Percentiles rank a stretch among this genome's conserved stretches.
Evolutionary conservation across 2,113 vertebrate genomes (phyloP).

Genomic region (Cavia porcellus): DNA sequence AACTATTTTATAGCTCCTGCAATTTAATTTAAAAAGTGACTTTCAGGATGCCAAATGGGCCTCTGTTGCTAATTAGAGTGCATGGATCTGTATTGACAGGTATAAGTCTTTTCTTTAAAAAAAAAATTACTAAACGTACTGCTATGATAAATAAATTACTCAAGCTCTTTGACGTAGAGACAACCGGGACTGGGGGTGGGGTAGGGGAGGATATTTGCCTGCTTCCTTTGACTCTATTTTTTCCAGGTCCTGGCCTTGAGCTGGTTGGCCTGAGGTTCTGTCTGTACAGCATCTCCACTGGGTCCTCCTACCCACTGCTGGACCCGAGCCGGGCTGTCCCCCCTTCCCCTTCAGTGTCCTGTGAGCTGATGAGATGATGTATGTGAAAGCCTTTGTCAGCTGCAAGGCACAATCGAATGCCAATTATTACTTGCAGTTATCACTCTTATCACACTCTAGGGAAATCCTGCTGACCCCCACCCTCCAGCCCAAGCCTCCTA

Average conservation of each 20-base stretch:
- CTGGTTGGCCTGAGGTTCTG: neutral
- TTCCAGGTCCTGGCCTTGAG: neutral
- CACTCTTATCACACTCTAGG: conserved; percentile 58
- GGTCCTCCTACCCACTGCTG: neutral
- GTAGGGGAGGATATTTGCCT: neutral
- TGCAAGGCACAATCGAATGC: conserved; percentile 7
- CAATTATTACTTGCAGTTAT: conserved; percentile 32
- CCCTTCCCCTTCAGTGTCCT: conserved; percentile 17
- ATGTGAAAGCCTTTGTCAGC: conserved; percentile 43
- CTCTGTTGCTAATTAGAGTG: conserved; percentile 62
- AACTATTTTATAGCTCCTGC: conserved; percentile 58
- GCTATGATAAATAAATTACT: conserved; percentile 51
- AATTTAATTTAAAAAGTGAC: conserved; percentile 66
- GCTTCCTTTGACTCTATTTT: neutral
- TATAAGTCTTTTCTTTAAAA: conserved; percentile 46
- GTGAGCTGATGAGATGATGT: conserved; percentile 63
- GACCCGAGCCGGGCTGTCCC: neutral
- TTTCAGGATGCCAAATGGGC: conserved; percentile 56
- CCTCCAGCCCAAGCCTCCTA: neutral
- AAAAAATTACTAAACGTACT: conserved; percentile 25
- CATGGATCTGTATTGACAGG: conserved; percentile 53
- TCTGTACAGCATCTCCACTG: neutral
- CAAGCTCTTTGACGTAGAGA: conserved; percentile 23
- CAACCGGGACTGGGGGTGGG: neutral
- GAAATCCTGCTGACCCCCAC: conserved; percentile 16